A percentile compares a stretch with the other conserved stretches of the same genome.
Evolutionary conservation across 1,140 invertebrate species (phyloP).

Genomic region (Drosophila setifemur): DNA sequence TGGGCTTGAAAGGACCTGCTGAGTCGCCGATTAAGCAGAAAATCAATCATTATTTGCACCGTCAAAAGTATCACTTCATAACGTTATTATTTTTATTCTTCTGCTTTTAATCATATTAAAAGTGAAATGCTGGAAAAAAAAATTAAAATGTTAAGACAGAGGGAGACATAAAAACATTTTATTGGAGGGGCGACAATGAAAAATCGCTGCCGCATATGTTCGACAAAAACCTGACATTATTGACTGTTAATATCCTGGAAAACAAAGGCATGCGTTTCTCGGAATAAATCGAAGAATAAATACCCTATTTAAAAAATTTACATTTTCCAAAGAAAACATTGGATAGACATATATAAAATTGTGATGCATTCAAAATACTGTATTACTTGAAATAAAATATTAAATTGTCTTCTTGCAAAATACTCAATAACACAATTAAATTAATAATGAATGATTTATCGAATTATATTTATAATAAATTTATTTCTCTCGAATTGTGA

Average conservation of each 20-base stretch:
- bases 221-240: constrained; percentile 72
- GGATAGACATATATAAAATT: too few species aligned
- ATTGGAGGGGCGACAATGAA: constrained; percentile 57
- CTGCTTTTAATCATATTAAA: constrained; percentile 41
- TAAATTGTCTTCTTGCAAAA: too few species aligned
- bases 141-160: constrained; percentile 26
- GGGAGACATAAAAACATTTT: constrained; percentile 13
- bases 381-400: too few species aligned
- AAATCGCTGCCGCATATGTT: constrained; percentile 69
- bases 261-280: neutral
- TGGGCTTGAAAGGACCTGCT: neutral
- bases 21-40: constrained; percentile 7
- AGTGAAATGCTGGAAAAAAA: constrained; percentile 46
- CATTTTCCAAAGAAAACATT: neutral
- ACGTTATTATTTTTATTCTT: constrained; percentile 16
- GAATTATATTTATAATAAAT: too few species aligned
- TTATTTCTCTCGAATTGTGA: neutral
- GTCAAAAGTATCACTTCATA: constrained; percentile 32
- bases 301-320: neutral
- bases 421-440: too few species aligned
- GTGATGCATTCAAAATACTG: too few species aligned
- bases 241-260: constrained; percentile 65
- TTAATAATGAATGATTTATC: too few species aligned
- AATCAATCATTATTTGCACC: constrained; percentile 36
- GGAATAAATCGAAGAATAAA: neutral